Evolutionary conservation across 2,797 vertebrate species (phyloP).

Genomic region (Sorex maritimensis): DNA sequence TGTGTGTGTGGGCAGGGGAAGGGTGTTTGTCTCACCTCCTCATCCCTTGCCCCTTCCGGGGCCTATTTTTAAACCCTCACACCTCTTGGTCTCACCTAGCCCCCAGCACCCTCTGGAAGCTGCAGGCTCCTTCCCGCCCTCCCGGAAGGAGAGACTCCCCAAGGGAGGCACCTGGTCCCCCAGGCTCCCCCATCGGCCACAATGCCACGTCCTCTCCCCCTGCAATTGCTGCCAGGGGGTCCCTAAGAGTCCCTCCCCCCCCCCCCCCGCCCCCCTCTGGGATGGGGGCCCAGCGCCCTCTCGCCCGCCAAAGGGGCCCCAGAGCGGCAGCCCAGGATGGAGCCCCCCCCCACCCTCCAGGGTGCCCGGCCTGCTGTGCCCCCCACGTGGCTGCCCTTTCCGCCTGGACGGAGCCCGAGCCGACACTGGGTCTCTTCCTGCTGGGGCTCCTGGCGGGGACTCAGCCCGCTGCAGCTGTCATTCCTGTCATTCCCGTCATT

Average conservation of each 20-base stretch:
- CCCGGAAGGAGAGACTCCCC: background rate
- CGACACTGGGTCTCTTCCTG: no score
- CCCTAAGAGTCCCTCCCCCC: background rate
- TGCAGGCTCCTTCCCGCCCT: background rate
- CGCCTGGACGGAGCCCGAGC: no score
- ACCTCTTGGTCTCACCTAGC: background rate
- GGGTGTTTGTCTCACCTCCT: no score
- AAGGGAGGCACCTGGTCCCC: background rate
- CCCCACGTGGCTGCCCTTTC: no score
- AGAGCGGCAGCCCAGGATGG: no score
- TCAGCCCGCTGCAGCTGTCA: no score
- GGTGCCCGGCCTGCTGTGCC: no score
- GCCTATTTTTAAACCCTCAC: slow-evolving; percentile 4
- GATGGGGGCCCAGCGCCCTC: background rate
- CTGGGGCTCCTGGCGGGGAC: no score
- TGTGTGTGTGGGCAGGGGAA: no score
- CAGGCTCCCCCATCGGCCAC: background rate
- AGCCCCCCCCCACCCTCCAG: no score
- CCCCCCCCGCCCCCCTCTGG: slow-evolving; percentile 23
- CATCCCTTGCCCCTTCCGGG: background rate
- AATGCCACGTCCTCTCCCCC: background rate
- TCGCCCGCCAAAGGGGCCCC: no score
- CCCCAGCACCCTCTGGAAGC: background rate
- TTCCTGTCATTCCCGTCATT: no score
- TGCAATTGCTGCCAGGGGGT: background rate